These are phyloP conservation scores for Brevimyrus niger DNA, from an alignment of 2,113 vertebrate genomes.

Conservation along the genomic window DNA sequence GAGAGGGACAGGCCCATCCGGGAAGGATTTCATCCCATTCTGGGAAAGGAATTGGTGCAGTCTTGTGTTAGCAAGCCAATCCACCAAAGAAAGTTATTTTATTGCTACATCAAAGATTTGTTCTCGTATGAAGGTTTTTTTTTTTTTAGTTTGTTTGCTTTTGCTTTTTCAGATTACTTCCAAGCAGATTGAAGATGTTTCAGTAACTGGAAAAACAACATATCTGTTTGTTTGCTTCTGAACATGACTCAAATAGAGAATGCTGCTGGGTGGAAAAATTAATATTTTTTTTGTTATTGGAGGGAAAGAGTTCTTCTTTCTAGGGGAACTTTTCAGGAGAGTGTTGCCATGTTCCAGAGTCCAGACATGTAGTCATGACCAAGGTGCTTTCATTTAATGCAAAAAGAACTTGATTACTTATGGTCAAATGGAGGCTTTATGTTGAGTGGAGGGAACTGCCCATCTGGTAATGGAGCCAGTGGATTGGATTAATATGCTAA, in stretches of 20 bases:
- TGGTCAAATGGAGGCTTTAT: background rate
- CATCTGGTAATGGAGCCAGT: background rate
- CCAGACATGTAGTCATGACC: background rate
- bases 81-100: background rate
- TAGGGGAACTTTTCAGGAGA: background rate
- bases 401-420: background rate
- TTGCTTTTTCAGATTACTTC: background rate
- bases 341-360: background rate
- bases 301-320: background rate
- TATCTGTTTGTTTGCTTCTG: background rate
- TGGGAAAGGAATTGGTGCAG: background rate
- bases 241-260: background rate
- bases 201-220: background rate
- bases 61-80: background rate
- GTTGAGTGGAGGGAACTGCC: background rate
- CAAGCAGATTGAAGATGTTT: background rate
- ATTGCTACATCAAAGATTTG: background rate
- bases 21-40: background rate
- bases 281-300: background rate
- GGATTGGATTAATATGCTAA: slow-evolving; percentile 3
- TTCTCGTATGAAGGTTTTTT: background rate
- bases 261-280: background rate
- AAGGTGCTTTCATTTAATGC: background rate
- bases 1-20: background rate
- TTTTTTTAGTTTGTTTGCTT: background rate